Percentiles rank a stretch among this genome's conserved stretches.
Conservation (phyloP, 2,797 vertebrate genomes). For the Macrochelys suwanniensis region DNA sequence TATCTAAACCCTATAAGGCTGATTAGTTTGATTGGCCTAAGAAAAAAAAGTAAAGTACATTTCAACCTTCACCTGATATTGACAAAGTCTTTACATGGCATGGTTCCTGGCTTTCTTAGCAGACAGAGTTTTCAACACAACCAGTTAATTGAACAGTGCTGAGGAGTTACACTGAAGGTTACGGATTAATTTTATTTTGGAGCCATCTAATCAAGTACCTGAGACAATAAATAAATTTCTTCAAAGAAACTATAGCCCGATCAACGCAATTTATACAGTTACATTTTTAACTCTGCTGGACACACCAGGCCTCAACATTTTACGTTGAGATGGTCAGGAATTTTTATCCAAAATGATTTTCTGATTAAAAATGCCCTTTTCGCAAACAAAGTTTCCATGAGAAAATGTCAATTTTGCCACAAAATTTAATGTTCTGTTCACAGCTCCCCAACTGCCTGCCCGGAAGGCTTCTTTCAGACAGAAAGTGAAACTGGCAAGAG, state of each 20-base stretch:
- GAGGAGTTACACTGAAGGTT: slow-evolving; percentile 78
- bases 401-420: neutral
- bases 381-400: neutral
- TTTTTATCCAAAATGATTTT: neutral
- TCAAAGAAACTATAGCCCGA: slow-evolving; percentile 71
- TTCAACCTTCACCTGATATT: slow-evolving; percentile 79
- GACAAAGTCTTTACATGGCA: slow-evolving; percentile 80
- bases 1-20: slow-evolving; percentile 56
- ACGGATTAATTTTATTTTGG: slow-evolving; percentile 82
- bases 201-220: slow-evolving; percentile 79
- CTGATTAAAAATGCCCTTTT: neutral
- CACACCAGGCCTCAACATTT: neutral
- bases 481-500: neutral
- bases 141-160: slow-evolving; percentile 80
- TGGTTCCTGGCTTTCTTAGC: slow-evolving; percentile 76
- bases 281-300: slow-evolving; percentile 63
- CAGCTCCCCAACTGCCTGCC: neutral
- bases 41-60: slow-evolving; percentile 35
- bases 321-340: neutral
- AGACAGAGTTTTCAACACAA: slow-evolving; percentile 63
- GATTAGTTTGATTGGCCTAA: slow-evolving; percentile 76
- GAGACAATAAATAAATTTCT: slow-evolving; percentile 80
- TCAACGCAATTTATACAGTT: slow-evolving; percentile 73
- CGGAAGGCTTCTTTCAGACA: neutral
- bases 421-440: neutral